Conservation (phyloP, 2,113 vertebrate genomes). For the Hippopotamus amphibius region DNA sequence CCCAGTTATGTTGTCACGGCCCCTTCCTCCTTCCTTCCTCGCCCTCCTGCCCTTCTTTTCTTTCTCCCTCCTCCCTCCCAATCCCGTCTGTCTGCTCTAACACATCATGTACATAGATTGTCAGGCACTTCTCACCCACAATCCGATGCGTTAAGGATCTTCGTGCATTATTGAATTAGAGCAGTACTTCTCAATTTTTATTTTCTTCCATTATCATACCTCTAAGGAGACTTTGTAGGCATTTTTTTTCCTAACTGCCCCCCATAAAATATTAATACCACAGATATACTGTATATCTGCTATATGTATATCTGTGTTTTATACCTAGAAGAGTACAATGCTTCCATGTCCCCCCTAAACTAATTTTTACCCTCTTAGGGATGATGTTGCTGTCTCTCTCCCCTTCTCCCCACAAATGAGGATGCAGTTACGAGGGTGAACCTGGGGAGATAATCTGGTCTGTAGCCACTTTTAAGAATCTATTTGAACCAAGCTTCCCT, state of each 20-base stretch:
- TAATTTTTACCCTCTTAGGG: background rate
- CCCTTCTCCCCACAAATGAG: background rate
- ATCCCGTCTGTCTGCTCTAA: no score
- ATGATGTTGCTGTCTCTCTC: background rate
- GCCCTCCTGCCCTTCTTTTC: background rate
- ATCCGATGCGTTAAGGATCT: background rate
- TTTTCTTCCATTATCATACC: background rate
- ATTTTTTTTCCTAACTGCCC: background rate
- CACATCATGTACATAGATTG: background rate
- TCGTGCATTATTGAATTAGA: background rate
- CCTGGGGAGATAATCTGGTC: background rate
- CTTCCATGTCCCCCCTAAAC: background rate
- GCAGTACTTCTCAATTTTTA: background rate
- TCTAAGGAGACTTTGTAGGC: background rate
- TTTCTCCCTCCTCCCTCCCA: no score
- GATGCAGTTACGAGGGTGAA: background rate
- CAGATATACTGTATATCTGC: background rate
- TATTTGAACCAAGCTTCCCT: background rate
- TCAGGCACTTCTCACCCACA: background rate
- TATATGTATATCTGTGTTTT: background rate
- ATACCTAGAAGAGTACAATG: background rate
- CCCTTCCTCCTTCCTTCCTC: background rate
- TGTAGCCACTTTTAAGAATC: background rate
- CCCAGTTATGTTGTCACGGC: background rate
- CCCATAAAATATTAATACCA: background rate